Evolutionary conservation across 1,140 invertebrate genomes (phyloP), one percentile per base, ranked within the genome.

Genomic region (Atopsyche davidsoni): DNA sequence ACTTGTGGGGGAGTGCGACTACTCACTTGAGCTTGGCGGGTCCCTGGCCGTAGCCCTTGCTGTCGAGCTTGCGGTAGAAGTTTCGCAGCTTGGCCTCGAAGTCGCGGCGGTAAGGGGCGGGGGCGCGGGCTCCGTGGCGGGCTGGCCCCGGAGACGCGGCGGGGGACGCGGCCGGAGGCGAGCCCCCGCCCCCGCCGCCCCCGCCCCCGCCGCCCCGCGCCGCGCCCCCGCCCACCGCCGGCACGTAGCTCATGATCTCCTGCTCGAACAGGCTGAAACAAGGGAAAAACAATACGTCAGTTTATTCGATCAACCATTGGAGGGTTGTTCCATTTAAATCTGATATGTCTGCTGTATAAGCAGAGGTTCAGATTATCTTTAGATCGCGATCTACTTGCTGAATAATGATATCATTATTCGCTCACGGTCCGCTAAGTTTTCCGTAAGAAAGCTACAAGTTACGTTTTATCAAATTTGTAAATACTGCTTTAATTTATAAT

Each of bases 161-260:
- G 0, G 89, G 88, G 46, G 89, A 91, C 39, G 78, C 78, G 51
- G 83, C 77, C 1, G 85, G 82, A 13, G 83, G n/a, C 70, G 73
- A 40, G 40, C 46, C 32, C 19, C 58, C 53, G 24, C 52, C 45
- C 17, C 46, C 39, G 11, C 39, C 42, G 13, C 53, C 49, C 1
- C 63, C 60, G 17, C 62, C 54, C 10, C 64, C 63, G 60, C 64
- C 61, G 63, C 64, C 60, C 62, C 67, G 62, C 61, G 62, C 41
- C 63, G 66, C 13, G 67, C 76, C 68, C 53, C 79, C 64, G 63
- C 80, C 76, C 59, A 76, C 80, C 46, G 86, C 84, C 53, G 92
- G 92, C 62, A 96, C 88, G 73, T 95, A 96, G 46, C 90, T 93
- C 92, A 96, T 96, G 62, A 97, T 96, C 78, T 97, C 93, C 79